These are phyloP conservation scores for Thecocarcelia acutangulata DNA, from an alignment of 2,888 invertebrate genomes.

Conservation along the genomic window DNA sequence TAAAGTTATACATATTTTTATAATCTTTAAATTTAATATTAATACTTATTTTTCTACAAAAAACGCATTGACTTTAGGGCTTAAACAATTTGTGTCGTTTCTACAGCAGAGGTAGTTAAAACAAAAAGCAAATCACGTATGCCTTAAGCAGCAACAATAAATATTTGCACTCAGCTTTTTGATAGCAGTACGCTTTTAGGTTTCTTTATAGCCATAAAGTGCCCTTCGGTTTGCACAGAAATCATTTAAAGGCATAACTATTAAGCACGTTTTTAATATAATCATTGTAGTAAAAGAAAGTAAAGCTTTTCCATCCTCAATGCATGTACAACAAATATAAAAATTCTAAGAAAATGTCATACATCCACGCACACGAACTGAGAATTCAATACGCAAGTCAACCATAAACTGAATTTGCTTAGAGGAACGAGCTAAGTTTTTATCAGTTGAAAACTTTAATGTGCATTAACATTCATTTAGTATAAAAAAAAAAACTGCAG, in stretches of 20 bases:
- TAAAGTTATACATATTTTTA: too few species aligned
- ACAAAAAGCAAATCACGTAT: too few species aligned
- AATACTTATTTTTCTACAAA: too few species aligned
- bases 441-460: conserved; percentile 13
- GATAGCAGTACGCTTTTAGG: background rate
- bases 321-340: background rate
- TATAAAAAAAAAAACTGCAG: too few species aligned
- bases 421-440: conserved; percentile 10
- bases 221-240: background rate
- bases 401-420: background rate
- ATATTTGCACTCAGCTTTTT: conserved; percentile 1
- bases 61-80: too few species aligned
- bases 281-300: conserved; percentile 24
- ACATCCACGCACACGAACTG: background rate
- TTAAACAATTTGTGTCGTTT: too few species aligned
- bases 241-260: conserved; percentile 26
- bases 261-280: conserved; percentile 43
- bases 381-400: background rate
- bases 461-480: background rate
- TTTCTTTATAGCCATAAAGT: conserved; percentile 38
- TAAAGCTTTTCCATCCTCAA: background rate
- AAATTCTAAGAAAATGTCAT: background rate
- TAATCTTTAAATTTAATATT: too few species aligned
- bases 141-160: too few species aligned
- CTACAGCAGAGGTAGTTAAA: too few species aligned